Evolutionary conservation across 2,797 vertebrate species (phyloP).

Genomic region (Myiothlypis coronata): DNA sequence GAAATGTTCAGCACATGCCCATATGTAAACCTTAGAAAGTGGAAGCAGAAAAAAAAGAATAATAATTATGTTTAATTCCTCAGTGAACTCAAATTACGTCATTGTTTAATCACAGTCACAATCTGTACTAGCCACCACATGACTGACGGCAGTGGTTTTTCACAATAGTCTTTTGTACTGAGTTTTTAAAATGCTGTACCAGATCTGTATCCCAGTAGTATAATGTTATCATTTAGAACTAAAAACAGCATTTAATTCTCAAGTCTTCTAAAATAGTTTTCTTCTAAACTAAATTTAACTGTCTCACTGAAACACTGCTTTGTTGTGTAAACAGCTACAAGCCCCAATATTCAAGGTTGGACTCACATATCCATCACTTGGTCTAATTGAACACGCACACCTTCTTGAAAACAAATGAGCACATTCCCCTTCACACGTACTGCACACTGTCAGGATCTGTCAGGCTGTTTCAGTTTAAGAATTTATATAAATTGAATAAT

Average conservation of each 20-base stretch:
- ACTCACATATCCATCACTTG: neutral
- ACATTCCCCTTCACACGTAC: neutral
- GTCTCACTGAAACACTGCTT: neutral
- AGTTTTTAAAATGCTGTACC: neutral
- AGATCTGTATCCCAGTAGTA: neutral
- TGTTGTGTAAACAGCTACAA: neutral
- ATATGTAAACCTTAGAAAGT: neutral
- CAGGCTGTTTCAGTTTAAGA: neutral
- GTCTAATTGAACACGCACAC: neutral
- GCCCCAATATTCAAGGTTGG: neutral
- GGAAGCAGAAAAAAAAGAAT: neutral
- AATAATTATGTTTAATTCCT: neutral
- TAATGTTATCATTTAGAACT: neutral
- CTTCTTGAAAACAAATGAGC: neutral
- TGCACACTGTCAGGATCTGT: neutral
- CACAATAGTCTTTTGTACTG: neutral
- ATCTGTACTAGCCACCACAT: conserved; percentile 13
- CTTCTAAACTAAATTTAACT: neutral
- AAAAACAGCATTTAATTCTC: neutral
- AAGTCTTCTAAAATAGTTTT: neutral
- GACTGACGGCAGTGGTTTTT: neutral
- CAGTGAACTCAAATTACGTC: neutral
- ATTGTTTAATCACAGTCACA: conserved; percentile 9
- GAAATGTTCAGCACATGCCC: neutral
- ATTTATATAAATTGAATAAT: neutral